A percentile compares a stretch with the other conserved stretches of the same genome.
These are phyloP conservation scores for Eupithecia pulchellata DNA, from an alignment of 2,888 invertebrate species.

Conservation along the genomic window DNA sequence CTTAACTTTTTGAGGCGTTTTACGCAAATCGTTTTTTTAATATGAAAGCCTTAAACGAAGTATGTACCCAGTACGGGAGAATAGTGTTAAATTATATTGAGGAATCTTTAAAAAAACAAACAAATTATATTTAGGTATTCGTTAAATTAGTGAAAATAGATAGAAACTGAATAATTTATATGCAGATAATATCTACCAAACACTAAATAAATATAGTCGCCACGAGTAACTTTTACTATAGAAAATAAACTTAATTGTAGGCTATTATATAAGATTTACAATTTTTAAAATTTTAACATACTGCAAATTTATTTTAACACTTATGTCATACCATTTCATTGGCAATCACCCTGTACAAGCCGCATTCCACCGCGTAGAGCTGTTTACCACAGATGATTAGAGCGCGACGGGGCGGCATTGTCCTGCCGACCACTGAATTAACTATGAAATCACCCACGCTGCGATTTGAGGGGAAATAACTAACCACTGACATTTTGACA, in stretches of 20 bases:
- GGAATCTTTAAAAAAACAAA: neutral
- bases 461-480: slow-evolving; percentile 37
- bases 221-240: no score
- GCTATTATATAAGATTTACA: no score
- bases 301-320: neutral
- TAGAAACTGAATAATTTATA: neutral
- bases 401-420: slow-evolving; percentile 54
- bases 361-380: slow-evolving; percentile 59
- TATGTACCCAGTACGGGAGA: no score
- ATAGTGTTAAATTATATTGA: no score
- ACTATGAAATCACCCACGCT: slow-evolving; percentile 51
- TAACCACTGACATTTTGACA: slow-evolving; percentile 27
- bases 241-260: no score
- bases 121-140: neutral
- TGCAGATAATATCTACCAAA: no score
- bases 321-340: neutral
- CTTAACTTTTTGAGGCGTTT: neutral
- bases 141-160: neutral
- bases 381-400: slow-evolving; percentile 62
- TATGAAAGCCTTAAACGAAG: neutral
- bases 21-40: neutral
- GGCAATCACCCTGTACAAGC: slow-evolving; percentile 48
- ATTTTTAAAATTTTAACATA: no score
- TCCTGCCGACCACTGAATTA: slow-evolving; percentile 43
- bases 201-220: no score